Evolutionary conservation across 1,140 invertebrate genomes (phyloP).

Genomic region (Hyphantria cunea): DNA sequence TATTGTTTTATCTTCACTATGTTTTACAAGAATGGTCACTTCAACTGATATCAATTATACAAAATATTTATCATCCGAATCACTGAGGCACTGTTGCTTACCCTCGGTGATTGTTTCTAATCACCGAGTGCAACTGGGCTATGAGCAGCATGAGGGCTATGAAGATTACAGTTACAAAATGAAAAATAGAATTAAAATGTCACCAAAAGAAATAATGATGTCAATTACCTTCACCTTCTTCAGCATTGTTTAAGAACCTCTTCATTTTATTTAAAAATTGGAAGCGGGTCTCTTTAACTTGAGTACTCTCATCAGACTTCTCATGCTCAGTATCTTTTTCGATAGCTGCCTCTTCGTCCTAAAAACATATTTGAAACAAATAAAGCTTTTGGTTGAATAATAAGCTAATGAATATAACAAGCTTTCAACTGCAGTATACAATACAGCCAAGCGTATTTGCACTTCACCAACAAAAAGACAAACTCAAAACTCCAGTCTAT

Average conservation of each 20-base stretch:
- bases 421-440: background rate
- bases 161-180: no score
- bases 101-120: no score
- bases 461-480: no score
- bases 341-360: constrained; percentile 72
- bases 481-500: no score
- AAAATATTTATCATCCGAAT: no score
- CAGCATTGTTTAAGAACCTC: constrained; percentile 53
- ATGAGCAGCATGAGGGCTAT: no score
- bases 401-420: background rate
- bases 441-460: background rate
- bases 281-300: constrained; percentile 55
- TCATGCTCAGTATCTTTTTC: constrained; percentile 76
- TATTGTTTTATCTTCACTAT: no score
- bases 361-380: constrained; percentile 24
- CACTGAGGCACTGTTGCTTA: no score
- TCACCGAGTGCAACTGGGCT: no score
- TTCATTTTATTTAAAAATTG: constrained; percentile 63
- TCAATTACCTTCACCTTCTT: constrained; percentile 49
- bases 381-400: background rate
- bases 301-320: constrained; percentile 71
- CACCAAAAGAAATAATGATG: background rate
- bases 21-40: no score
- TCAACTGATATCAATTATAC: no score
- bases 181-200: constrained; percentile 10